Conservation (phyloP, 2,797 vertebrate genomes). For the Echiichthys vipera region DNA sequence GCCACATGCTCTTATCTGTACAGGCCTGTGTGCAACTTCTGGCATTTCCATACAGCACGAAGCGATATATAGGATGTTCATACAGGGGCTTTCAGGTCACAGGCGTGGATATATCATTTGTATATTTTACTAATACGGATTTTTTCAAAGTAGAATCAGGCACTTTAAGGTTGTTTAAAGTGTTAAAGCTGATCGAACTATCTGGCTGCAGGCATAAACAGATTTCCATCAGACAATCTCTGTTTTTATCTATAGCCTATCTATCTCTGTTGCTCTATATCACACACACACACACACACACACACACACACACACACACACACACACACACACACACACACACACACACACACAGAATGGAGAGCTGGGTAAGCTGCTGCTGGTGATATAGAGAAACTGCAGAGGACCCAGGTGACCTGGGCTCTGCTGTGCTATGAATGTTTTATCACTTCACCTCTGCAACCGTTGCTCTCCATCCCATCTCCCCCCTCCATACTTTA, state of each 20-base stretch:
- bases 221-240: slow-evolving; percentile 8
- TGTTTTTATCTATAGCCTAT: not conserved
- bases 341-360: slow-evolving; percentile 20
- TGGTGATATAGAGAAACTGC: slow-evolving; percentile 61
- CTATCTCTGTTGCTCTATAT: not conserved
- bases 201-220: slow-evolving; percentile 1
- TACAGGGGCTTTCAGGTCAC: not conserved
- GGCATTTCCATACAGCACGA: slow-evolving; percentile 38
- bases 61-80: not conserved
- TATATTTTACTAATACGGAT: slow-evolving; percentile 19
- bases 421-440: slow-evolving; percentile 72
- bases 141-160: not conserved
- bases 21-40: slow-evolving; percentile 55
- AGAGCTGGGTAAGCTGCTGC: slow-evolving; percentile 45
- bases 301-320: slow-evolving; percentile 19
- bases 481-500: slow-evolving; percentile 6
- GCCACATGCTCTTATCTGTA: slow-evolving; percentile 59
- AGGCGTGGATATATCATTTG: not conserved
- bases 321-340: slow-evolving; percentile 5
- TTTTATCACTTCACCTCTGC: slow-evolving; percentile 77
- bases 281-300: slow-evolving; percentile 11
- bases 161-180: not conserved
- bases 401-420: slow-evolving; percentile 73
- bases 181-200: not conserved
- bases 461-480: slow-evolving; percentile 43